Conservation (phyloP, 2,797 vertebrate genomes). For the Anguilla megastoma region DNA sequence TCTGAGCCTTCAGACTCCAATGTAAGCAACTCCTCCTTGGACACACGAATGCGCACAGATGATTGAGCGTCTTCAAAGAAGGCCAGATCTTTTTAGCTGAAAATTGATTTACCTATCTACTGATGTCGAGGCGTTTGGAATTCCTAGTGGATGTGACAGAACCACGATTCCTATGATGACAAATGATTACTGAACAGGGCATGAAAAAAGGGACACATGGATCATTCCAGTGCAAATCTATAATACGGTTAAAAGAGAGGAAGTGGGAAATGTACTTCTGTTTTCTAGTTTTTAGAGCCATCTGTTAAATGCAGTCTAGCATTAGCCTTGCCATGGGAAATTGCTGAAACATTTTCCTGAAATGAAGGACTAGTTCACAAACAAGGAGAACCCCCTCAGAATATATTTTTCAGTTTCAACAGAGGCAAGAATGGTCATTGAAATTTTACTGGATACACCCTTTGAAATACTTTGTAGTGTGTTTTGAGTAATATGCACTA, state of each 20-base stretch:
- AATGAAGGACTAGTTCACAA: not conserved
- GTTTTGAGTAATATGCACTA: not conserved
- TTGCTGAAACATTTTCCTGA: not conserved
- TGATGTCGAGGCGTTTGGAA: not conserved
- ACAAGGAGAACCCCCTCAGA: not conserved
- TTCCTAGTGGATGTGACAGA: not conserved
- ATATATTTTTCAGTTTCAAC: not conserved
- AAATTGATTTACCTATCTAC: not conserved
- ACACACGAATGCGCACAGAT: not conserved
- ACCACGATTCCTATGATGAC: not conserved
- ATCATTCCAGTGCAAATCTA: not conserved
- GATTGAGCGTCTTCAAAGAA: not conserved
- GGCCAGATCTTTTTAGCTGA: not conserved
- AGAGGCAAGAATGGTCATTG: not conserved
- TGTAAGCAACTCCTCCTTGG: not conserved
- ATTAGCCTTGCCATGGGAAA: not conserved
- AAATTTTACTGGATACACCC: not conserved
- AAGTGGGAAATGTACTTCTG: not conserved
- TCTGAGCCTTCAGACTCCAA: not conserved
- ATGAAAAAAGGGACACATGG: not conserved
- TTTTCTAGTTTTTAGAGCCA: not conserved
- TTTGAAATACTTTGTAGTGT: not conserved
- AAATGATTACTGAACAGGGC: not conserved
- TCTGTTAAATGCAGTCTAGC: not conserved
- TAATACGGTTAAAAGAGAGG: not conserved